phyloP scores from a whole-genome alignment of 2,113 vertebrate genomes.

The Ctenomys sociabilis region DNA sequence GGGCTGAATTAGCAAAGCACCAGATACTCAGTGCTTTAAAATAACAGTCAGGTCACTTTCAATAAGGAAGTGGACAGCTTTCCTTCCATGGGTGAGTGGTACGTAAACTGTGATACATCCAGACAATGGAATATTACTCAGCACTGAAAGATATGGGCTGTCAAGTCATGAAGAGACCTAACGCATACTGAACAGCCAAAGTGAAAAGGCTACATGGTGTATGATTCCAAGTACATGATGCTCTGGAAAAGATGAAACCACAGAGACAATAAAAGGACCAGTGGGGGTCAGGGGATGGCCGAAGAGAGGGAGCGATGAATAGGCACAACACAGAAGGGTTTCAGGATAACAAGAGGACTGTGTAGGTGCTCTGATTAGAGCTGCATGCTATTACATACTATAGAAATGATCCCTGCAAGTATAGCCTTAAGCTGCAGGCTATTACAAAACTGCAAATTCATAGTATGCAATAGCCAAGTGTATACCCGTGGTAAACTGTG shows the following conservation, averaged over 20 bases:
- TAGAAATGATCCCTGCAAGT: too few species aligned
- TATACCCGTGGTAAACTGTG: too few species aligned
- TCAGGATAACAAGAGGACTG: not conserved
- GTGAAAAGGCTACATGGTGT: not conserved
- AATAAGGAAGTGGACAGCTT: not conserved
- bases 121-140: not conserved
- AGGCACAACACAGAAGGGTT: not conserved
- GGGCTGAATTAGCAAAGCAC: not conserved
- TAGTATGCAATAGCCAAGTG: not conserved
- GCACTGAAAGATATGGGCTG: not conserved
- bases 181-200: not conserved
- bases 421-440: too few species aligned
- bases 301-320: not conserved
- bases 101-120: not conserved
- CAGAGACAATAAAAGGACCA: not conserved
- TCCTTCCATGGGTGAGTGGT: not conserved
- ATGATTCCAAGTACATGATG: not conserved
- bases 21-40: not conserved
- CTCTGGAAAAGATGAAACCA: not conserved
- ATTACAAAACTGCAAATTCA: not conserved
- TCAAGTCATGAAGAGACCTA: not conserved
- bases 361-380: not conserved
- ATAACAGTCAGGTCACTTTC: not conserved
- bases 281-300: too few species aligned
- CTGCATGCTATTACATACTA: rapidly evolving